These are phyloP conservation scores for Siphlonurus alternatus DNA, from an alignment of 2,888 invertebrate genomes.

Conservation along the genomic window DNA sequence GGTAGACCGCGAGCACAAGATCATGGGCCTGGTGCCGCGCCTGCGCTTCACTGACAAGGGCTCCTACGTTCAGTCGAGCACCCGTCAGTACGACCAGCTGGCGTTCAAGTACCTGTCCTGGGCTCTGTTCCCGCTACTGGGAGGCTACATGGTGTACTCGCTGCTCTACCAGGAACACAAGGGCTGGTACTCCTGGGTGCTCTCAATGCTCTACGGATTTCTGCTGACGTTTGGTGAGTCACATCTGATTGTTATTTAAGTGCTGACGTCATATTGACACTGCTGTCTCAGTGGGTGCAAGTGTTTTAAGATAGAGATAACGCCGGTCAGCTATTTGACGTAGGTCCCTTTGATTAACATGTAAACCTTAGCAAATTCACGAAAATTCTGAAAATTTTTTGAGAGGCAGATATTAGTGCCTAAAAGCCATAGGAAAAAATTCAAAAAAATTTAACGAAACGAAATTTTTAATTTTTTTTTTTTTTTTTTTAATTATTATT, in stretches of 20 bases:
- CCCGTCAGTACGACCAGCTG: constrained; percentile 82
- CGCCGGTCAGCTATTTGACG: no score
- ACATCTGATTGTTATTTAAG: constrained; percentile 11
- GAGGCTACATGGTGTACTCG: constrained; percentile 90
- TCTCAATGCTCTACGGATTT: constrained; percentile 95
- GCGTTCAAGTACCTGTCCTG: constrained; percentile 95
- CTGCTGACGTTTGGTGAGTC: constrained; percentile 75
- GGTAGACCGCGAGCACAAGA: constrained; percentile 50
- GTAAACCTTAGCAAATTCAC: no score
- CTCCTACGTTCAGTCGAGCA: constrained; percentile 88
- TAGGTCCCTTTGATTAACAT: no score
- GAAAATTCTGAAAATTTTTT: no score
- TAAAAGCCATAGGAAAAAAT: no score
- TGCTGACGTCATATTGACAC: background rate
- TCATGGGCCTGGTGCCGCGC: constrained; percentile 65
- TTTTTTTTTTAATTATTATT: no score
- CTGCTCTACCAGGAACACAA: constrained; percentile 91
- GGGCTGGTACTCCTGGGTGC: constrained; percentile 97
- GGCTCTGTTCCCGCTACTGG: constrained; percentile 83
- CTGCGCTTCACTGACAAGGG: constrained; percentile 82
- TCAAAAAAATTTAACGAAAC: no score
- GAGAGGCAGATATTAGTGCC: no score
- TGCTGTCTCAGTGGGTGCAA: no score
- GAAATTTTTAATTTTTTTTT: no score
- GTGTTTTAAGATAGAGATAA: no score